phyloP scores from a whole-genome alignment of 2,888 invertebrate genomes.

The Chloroclysta siterata region DNA sequence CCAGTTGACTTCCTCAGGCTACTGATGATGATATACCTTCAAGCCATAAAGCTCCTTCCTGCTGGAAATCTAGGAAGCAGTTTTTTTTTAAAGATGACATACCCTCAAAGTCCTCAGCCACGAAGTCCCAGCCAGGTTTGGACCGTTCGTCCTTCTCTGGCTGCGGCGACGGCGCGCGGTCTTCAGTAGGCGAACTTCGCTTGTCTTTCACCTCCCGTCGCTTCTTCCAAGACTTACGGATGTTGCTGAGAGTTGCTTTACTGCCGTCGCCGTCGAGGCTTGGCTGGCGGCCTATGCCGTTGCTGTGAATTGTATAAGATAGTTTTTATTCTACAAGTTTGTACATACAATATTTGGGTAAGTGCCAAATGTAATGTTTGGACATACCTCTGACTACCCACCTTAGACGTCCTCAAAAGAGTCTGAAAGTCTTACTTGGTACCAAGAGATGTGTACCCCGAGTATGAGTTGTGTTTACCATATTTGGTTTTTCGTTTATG shows the following conservation, averaged over 20 bases:
- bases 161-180: conserved; percentile 66
- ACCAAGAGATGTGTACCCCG: no score
- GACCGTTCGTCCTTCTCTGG: conserved; percentile 64
- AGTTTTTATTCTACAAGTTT: no score
- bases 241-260: conserved; percentile 70
- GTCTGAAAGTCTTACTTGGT: no score
- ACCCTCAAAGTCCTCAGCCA: conserved; percentile 92
- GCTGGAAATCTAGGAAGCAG: no score
- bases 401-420: no score
- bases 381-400: no score
- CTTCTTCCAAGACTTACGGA: conserved; percentile 82
- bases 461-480: no score
- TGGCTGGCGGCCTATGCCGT: conserved; percentile 70
- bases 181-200: conserved; percentile 73
- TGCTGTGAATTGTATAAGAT: conserved; percentile 50
- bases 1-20: no score
- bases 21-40: no score
- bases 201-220: conserved; percentile 79
- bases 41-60: no score
- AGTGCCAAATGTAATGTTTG: neutral
- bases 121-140: conserved; percentile 88
- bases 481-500: no score
- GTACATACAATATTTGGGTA: no score
- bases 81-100: neutral
- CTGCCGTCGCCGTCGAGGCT: conserved; percentile 68